Evolutionary conservation across 2,113 vertebrate genomes (phyloP).

Genomic region (Nycticebus coucang): DNA sequence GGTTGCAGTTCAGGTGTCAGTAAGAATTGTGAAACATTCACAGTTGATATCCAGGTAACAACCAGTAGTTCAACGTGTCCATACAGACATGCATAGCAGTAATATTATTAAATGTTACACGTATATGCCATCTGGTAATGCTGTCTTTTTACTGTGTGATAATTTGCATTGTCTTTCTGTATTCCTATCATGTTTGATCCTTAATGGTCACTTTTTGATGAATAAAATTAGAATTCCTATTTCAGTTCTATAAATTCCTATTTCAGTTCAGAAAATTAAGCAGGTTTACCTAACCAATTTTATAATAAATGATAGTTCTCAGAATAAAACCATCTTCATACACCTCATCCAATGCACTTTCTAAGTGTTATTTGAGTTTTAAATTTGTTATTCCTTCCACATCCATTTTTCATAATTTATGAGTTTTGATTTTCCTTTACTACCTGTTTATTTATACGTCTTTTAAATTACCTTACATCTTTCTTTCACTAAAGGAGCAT

Average conservation of each 20-base stretch:
- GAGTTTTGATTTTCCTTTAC: not conserved
- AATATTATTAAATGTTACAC: not conserved
- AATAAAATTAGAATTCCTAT: not conserved
- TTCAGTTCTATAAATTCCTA: conserved; percentile 19
- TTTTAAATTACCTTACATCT: conserved; percentile 11
- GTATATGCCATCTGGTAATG: not conserved
- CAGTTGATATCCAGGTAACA: not conserved
- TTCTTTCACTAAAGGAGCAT: not conserved
- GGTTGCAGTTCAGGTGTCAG: not conserved
- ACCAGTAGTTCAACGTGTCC: not conserved
- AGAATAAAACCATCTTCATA: conserved; percentile 24
- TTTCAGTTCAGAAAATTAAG: conserved; percentile 40
- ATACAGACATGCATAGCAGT: not conserved
- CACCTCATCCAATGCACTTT: not conserved
- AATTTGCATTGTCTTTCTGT: not conserved
- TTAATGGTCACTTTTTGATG: not conserved
- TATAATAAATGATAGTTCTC: not conserved
- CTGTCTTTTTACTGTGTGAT: not conserved
- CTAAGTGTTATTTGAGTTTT: not conserved
- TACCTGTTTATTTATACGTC: not conserved
- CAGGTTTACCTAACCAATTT: not conserved
- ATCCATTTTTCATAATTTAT: not conserved
- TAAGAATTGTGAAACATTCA: not conserved
- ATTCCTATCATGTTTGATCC: not conserved
- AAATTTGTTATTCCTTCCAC: conserved; percentile 1